Percentiles rank a stretch among this genome's conserved stretches.
phyloP scores from a whole-genome alignment of 2,888 invertebrate genomes.

The Trichogramma evanescens region DNA sequence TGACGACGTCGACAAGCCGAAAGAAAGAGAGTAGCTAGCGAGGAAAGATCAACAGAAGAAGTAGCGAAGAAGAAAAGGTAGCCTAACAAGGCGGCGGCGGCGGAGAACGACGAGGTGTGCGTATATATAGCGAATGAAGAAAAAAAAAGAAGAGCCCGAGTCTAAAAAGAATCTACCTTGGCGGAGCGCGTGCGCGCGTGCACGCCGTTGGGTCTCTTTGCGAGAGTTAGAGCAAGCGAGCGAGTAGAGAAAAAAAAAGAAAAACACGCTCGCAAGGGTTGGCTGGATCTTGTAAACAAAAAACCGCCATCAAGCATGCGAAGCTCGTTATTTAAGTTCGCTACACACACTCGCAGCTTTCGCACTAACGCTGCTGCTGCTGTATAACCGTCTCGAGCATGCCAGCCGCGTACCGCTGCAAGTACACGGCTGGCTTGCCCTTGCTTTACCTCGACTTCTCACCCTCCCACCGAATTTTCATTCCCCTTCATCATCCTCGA shows the following conservation, averaged over 20 bases:
- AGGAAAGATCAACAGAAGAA: slow-evolving; percentile 15
- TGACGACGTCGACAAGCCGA: neutral
- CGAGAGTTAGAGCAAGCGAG: neutral
- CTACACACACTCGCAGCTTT: slow-evolving; percentile 4
- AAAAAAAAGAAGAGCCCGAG: slow-evolving; percentile 8
- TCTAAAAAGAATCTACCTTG: neutral
- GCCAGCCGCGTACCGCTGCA: neutral
- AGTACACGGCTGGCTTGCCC: too few relatives aligned
- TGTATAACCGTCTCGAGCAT: slow-evolving; percentile 9
- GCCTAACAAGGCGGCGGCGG: neutral
- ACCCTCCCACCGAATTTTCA: neutral
- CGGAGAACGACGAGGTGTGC: neutral
- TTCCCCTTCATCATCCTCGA: neutral
- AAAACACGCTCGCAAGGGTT: neutral
- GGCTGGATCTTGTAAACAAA: slow-evolving; percentile 23
- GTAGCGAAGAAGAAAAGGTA: neutral
- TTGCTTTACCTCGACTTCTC: neutral
- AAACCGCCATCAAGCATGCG: slow-evolving; percentile 27
- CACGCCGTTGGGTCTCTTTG: neutral
- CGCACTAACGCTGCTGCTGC: too few relatives aligned
- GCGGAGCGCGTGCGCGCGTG: too few relatives aligned
- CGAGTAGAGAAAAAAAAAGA: neutral
- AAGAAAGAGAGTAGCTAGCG: neutral
- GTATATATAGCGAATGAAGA: neutral
- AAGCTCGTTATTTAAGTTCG: slow-evolving; percentile 28